Evolutionary conservation across 2,113 vertebrate genomes (phyloP).

Genomic region (Atractosteus spatula): DNA sequence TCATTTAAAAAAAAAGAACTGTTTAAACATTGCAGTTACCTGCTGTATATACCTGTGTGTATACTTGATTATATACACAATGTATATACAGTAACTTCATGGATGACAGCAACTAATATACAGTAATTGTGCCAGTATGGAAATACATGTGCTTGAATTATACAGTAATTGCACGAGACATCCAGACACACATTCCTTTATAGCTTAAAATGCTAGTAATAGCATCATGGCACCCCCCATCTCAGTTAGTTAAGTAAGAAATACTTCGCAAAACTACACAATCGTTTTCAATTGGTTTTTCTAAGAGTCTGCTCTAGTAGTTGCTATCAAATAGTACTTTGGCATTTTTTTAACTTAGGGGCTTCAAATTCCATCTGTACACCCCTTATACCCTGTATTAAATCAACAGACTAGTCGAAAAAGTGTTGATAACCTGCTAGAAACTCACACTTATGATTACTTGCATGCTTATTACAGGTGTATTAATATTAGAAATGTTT

Average conservation of each 20-base stretch:
- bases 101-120: neutral
- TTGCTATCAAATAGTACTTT: neutral
- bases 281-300: neutral
- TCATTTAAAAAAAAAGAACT: conserved; percentile 32
- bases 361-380: neutral
- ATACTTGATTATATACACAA: conserved; percentile 12
- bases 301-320: neutral
- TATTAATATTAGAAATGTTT: too few species aligned
- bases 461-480: too few species aligned
- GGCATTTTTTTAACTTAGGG: neutral
- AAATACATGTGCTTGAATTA: conserved; percentile 7
- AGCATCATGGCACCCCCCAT: neutral
- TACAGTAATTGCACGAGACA: conserved; percentile 12
- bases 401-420: too few species aligned
- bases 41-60: conserved; percentile 14
- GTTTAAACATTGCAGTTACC: conserved; percentile 22
- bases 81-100: conserved; percentile 1
- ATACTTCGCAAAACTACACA: neutral
- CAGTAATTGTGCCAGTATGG: neutral
- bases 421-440: too few species aligned
- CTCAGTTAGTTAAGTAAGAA: neutral
- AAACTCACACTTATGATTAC: too few species aligned
- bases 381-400: too few species aligned
- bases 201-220: conserved; percentile 24
- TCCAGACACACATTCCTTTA: neutral